Evolutionary conservation across 2,888 invertebrate genomes (phyloP).

Genomic region (Eupithecia pulchellata): DNA sequence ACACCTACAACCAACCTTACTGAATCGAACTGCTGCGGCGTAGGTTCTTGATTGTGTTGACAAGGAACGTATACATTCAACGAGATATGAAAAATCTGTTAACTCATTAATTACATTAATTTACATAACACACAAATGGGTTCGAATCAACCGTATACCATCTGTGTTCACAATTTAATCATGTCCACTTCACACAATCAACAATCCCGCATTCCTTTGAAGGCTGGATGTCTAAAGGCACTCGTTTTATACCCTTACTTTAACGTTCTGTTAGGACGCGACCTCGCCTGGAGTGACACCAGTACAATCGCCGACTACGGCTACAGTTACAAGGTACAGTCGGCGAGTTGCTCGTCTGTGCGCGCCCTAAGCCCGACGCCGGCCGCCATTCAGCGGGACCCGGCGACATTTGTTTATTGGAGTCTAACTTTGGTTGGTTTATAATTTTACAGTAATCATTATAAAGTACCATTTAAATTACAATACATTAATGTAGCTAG

Average conservation of each 20-base stretch:
- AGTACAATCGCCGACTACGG: neutral
- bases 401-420: conserved; percentile 61
- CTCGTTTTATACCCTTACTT: conserved; percentile 78
- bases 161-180: conserved; percentile 57
- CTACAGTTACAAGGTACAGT: neutral
- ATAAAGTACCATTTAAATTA: conserved; percentile 49
- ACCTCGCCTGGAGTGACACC: neutral
- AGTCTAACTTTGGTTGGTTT: conserved; percentile 71
- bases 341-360: conserved; percentile 17
- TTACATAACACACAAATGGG: conserved; percentile 45
- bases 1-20: conserved; percentile 55
- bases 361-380: conserved; percentile 42
- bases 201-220: conserved; percentile 77
- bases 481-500: conserved; percentile 63
- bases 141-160: conserved; percentile 53
- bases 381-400: conserved; percentile 41
- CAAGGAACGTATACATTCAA: conserved; percentile 43
- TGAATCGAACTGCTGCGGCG: conserved; percentile 50
- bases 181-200: conserved; percentile 71
- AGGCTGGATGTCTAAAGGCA: conserved; percentile 84
- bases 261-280: conserved; percentile 55
- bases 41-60: conserved; percentile 58
- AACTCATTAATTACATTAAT: conserved; percentile 40
- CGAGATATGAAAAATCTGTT: conserved; percentile 41
- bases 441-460: conserved; percentile 48